phyloP scores from a whole-genome alignment of 2,113 vertebrate species.

The Tupaia tana region DNA sequence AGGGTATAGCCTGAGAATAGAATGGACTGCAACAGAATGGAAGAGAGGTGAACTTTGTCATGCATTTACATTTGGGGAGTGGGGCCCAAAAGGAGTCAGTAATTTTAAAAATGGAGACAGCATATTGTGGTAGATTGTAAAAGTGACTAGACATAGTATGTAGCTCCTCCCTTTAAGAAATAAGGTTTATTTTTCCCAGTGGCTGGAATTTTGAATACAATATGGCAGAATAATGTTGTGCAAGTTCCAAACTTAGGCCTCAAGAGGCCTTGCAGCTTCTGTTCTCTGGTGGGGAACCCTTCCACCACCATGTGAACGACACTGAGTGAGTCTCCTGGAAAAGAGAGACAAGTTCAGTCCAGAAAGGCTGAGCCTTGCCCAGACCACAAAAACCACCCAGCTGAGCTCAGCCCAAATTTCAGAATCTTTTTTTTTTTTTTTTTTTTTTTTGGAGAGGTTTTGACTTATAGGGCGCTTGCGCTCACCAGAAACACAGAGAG shows the following conservation, averaged over 20 bases:
- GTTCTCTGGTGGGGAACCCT: not conserved
- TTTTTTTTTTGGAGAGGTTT: too few species aligned
- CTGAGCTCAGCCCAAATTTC: not conserved
- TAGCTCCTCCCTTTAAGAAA: not conserved
- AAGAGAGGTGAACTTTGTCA: not conserved
- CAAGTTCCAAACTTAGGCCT: not conserved
- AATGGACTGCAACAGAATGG: not conserved
- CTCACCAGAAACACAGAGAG: too few species aligned
- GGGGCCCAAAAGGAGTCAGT: not conserved
- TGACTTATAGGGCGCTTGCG: too few species aligned
- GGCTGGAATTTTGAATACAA: not conserved
- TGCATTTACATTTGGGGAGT: not conserved
- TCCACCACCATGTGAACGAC: not conserved
- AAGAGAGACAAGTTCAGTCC: not conserved
- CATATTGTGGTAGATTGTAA: not conserved
- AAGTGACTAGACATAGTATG: not conserved
- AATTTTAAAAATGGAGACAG: not conserved
- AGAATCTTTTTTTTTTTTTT: too few species aligned
- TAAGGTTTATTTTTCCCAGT: not conserved
- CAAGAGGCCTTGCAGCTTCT: not conserved
- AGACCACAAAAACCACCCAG: not conserved
- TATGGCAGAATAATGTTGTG: not conserved
- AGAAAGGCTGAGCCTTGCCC: not conserved
- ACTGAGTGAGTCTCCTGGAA: not conserved
- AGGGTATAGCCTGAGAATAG: not conserved